Evolutionary conservation across 37 sponge, comb jelly and placozoan genomes (phyloP).

Genomic region (Ephydatia muelleri): DNA sequence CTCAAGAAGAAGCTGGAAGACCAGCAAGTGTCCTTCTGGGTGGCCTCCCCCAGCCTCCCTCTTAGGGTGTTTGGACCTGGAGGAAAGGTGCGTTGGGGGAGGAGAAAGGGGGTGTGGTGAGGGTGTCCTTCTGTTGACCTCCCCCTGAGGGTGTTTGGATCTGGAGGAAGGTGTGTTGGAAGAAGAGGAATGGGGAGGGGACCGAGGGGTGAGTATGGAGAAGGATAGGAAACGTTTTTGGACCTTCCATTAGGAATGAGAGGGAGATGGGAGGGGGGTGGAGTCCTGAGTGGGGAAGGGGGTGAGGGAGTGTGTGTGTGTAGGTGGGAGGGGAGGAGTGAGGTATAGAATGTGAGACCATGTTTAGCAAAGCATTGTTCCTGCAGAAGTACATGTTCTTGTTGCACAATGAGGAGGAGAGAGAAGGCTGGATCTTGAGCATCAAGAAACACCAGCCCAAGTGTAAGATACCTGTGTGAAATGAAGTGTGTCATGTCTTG

Average conservation of each 20-base stretch:
- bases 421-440: slow-evolving; percentile 67
- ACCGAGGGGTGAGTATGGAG: too few species aligned
- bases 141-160: background rate
- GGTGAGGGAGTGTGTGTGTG: background rate
- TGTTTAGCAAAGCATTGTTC: background rate
- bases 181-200: background rate
- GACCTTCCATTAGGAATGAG: too few species aligned
- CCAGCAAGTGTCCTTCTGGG: slow-evolving; percentile 77
- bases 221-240: too few species aligned
- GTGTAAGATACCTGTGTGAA: slow-evolving; percentile 16
- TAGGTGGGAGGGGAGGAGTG: background rate
- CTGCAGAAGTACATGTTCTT: slow-evolving; percentile 69
- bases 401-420: slow-evolving; percentile 75
- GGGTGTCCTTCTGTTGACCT: background rate
- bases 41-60: slow-evolving; percentile 77
- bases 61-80: slow-evolving; percentile 59
- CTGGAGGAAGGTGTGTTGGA: slow-evolving; percentile 39
- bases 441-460: slow-evolving; percentile 83
- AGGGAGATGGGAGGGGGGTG: background rate
- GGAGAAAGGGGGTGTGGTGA: background rate
- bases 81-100: slow-evolving; percentile 58
- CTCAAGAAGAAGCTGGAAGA: slow-evolving; percentile 70
- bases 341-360: background rate
- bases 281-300: background rate
- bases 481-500: background rate